Conservation (phyloP, 1,140 invertebrate genomes). For the Ceratoteleas bidentatus region DNA sequence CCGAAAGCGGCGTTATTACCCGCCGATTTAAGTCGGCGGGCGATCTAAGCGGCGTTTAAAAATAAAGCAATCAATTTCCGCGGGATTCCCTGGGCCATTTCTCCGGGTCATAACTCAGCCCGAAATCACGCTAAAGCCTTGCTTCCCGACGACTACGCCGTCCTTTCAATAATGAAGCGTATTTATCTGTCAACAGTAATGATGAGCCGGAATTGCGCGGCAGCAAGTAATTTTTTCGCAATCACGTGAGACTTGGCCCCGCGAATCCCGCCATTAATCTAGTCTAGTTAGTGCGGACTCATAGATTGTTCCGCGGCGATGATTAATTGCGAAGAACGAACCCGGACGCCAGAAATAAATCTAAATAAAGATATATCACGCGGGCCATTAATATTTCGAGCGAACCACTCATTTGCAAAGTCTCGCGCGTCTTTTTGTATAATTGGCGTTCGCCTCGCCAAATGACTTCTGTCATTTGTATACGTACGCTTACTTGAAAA, state of each 20-base stretch:
- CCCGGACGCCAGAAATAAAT: slow-evolving; percentile 55
- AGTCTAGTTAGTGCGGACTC: slow-evolving; percentile 59
- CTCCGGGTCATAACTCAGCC: slow-evolving; percentile 25
- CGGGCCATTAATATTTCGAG: slow-evolving; percentile 64
- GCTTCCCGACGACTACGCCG: background rate
- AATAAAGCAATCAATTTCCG: slow-evolving; percentile 42
- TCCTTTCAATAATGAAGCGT: slow-evolving; percentile 48
- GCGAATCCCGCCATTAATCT: slow-evolving; percentile 62
- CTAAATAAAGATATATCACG: slow-evolving; percentile 68
- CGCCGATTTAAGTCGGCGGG: slow-evolving; percentile 1
- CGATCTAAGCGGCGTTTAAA: slow-evolving; percentile 25
- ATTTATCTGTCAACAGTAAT: slow-evolving; percentile 55
- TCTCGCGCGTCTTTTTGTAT: slow-evolving; percentile 58
- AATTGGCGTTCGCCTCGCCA: slow-evolving; percentile 57
- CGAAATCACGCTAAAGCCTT: slow-evolving; percentile 28
- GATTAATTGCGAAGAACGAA: slow-evolving; percentile 64
- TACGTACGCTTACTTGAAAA: slow-evolving; percentile 49
- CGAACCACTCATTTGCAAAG: slow-evolving; percentile 60
- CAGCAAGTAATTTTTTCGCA: slow-evolving; percentile 53
- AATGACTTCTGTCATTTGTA: slow-evolving; percentile 62
- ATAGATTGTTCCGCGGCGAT: slow-evolving; percentile 61
- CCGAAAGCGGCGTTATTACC: background rate
- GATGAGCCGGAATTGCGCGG: slow-evolving; percentile 35
- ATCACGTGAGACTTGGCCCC: slow-evolving; percentile 43
- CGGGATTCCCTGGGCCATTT: slow-evolving; percentile 28